A percentile compares a stretch with the other conserved stretches of the same genome.
Evolutionary conservation across 1,140 invertebrate genomes (phyloP).

Genomic region (Dendroctonus ponderosae): DNA sequence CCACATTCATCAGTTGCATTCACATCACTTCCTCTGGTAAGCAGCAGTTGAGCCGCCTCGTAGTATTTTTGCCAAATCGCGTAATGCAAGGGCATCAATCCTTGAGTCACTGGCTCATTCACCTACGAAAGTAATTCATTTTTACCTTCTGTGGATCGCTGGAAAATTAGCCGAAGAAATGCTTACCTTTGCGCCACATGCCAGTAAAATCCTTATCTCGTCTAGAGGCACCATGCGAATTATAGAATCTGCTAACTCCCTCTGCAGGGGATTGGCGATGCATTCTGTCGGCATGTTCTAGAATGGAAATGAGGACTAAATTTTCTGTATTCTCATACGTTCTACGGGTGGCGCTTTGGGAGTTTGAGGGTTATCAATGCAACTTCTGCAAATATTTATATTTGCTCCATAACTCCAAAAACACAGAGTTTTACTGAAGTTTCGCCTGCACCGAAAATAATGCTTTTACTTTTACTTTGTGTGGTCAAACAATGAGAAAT

Average conservation of each 20-base stretch:
- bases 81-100: constrained; percentile 86
- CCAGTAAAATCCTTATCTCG: constrained; percentile 80
- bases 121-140: constrained; percentile 52
- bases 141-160: background rate
- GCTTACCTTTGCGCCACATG: constrained; percentile 79
- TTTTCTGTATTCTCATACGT: background rate
- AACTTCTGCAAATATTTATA: no score
- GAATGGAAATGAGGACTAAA: background rate
- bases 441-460: no score
- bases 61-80: constrained; percentile 83
- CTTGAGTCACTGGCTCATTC: constrained; percentile 74
- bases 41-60: constrained; percentile 73
- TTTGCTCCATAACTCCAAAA: no score
- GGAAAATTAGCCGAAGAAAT: background rate
- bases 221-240: constrained; percentile 82
- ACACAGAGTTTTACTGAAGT: no score
- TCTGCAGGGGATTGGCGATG: constrained; percentile 72
- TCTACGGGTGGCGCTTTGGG: no score
- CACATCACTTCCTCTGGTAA: constrained; percentile 77
- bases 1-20: constrained; percentile 86
- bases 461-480: no score
- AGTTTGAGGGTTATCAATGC: no score
- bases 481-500: no score
- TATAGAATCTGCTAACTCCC: constrained; percentile 86
- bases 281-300: constrained; percentile 68